Evolutionary conservation across 2,113 vertebrate species (phyloP).

Genomic region (Aegithalos caudatus): DNA sequence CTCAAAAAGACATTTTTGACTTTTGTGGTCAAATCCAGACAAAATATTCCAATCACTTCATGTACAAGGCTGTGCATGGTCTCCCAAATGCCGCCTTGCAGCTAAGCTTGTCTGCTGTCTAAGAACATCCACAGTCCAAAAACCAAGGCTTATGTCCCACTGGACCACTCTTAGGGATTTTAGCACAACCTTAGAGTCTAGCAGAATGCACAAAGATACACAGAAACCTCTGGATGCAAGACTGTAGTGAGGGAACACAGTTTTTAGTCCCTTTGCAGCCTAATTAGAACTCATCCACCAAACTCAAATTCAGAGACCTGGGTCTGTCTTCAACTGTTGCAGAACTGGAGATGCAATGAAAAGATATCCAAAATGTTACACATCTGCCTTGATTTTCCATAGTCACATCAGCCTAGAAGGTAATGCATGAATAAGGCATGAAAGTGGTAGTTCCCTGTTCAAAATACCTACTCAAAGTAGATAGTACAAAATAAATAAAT

Average conservation of each 20-base stretch:
- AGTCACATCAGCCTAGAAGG: not conserved
- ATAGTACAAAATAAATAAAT: not conserved
- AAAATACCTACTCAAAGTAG: not conserved
- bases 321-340: not conserved
- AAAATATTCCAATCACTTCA: not conserved
- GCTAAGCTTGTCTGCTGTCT: not conserved
- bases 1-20: not conserved
- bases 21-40: not conserved
- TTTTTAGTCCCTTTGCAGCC: not conserved
- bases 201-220: not conserved
- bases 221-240: accelerated
- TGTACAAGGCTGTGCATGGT: not conserved
- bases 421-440: not conserved
- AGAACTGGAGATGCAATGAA: not conserved
- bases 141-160: not conserved
- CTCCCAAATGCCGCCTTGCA: not conserved
- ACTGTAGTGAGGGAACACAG: not conserved
- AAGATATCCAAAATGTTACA: not conserved
- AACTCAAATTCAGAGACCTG: not conserved
- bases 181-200: not conserved
- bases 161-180: not conserved
- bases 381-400: not conserved
- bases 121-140: not conserved
- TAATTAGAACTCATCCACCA: not conserved
- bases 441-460: not conserved